Evolutionary conservation across 1,140 invertebrate genomes (phyloP).

Genomic region (Apocrypta bakeri): DNA sequence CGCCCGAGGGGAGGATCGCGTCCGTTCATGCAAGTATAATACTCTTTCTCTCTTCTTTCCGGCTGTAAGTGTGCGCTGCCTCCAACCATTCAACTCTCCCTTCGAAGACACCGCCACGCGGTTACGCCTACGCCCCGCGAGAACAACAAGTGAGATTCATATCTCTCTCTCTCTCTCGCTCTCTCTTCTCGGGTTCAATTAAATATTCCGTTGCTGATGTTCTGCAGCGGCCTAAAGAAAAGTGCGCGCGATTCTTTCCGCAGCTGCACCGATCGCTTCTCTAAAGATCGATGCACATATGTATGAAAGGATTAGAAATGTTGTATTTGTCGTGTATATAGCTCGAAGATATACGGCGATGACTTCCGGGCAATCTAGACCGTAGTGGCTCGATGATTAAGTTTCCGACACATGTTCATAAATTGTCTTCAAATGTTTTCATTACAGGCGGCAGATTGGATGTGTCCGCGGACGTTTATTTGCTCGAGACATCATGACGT

Average conservation of each 20-base stretch:
- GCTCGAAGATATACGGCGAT: too few species aligned
- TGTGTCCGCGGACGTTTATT: neutral
- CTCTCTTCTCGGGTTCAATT: slow-evolving; percentile 23
- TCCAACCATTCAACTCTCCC: slow-evolving; percentile 51
- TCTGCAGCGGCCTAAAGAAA: too few species aligned
- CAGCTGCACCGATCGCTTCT: too few species aligned
- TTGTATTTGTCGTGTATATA: neutral
- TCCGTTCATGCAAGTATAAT: slow-evolving; percentile 68
- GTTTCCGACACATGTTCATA: neutral
- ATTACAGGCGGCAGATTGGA: neutral
- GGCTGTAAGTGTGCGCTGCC: slow-evolving; percentile 22
- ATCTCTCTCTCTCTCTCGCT: slow-evolving; percentile 2
- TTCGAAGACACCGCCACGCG: slow-evolving; percentile 26
- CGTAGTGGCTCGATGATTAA: neutral
- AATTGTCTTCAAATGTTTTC: neutral
- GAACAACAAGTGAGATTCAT: slow-evolving; percentile 21
- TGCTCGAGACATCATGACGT: too few species aligned
- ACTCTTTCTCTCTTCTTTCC: slow-evolving; percentile 38
- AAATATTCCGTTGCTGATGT: slow-evolving; percentile 25
- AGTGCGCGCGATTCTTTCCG: too few species aligned
- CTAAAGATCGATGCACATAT: too few species aligned
- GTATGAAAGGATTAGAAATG: too few species aligned
- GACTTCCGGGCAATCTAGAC: neutral
- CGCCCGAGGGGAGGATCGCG: slow-evolving; percentile 52
- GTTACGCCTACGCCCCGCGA: slow-evolving; percentile 44